These are phyloP conservation scores for Hyperopisus bebe DNA, from an alignment of 2,113 vertebrate species.

Conservation along the genomic window DNA sequence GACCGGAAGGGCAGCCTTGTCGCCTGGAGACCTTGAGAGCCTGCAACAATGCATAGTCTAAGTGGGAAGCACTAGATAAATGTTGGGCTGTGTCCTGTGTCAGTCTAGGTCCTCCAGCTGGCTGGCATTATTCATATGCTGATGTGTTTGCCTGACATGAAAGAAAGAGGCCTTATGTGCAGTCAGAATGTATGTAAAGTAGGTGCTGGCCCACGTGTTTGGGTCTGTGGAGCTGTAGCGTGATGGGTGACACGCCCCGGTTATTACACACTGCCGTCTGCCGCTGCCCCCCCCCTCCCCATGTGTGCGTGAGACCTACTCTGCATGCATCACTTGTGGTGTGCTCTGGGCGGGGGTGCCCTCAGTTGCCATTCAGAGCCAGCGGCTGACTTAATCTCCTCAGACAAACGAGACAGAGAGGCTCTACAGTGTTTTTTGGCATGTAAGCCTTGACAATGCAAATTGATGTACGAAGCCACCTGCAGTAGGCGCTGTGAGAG, in stretches of 20 bases:
- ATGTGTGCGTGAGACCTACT: not conserved
- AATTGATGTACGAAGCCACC: not conserved
- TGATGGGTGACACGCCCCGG: not conserved
- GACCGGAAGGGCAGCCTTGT: not conserved
- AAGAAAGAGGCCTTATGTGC: not conserved
- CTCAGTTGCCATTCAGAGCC: not conserved
- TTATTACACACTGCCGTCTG: not conserved
- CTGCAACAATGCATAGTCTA: not conserved
- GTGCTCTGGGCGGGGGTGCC: not conserved
- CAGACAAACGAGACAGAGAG: not conserved
- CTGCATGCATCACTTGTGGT: not conserved
- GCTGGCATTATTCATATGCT: not conserved
- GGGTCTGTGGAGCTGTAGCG: not conserved
- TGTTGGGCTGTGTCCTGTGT: not conserved
- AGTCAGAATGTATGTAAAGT: not conserved
- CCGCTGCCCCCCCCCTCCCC: rapidly evolving
- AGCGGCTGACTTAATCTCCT: not conserved
- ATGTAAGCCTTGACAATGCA: not conserved
- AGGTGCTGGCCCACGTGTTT: not conserved
- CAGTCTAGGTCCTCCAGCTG: not conserved
- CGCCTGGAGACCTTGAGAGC: not conserved
- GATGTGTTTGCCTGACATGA: not conserved
- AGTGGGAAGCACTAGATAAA: not conserved
- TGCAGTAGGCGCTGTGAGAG: not conserved
- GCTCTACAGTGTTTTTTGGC: not conserved